Evolutionary conservation across 2,113 vertebrate genomes (phyloP), one percentile per base, ranked within the genome.

Genomic region (Aramus guarauna): DNA sequence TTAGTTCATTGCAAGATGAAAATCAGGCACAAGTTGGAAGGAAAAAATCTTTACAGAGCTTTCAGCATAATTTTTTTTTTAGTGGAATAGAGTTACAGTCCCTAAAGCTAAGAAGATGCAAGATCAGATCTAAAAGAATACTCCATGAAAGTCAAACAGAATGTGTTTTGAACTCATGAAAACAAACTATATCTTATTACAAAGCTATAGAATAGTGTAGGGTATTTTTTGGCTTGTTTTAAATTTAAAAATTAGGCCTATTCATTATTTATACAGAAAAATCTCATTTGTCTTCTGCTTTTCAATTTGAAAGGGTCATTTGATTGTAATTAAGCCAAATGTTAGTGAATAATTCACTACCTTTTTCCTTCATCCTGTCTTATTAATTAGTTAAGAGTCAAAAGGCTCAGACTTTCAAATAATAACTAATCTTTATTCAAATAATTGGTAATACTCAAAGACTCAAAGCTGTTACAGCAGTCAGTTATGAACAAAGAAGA

Each of bases 331-430:
- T 86, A 90, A 96, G 74, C 71, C 67, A 94, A 92, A 86, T 60
- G 32, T 77, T 85, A 69, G 69, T 85, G 80, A 96, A 90, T 94
- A 84, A 97, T 93, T 97, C 75, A 96, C 47, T 73, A 29, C n/a
- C 36, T 82, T 93, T 95, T 85, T 37, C 14, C 78, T 73, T 85
- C 7, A 2, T 41, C 34, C 50, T 59, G 63, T 85, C 68, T 22
- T 74, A n/a, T 69, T 85, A 76, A 94, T 96, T 77, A 78, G 21
- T 47, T 74, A 62, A 62, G 22, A 90, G 52, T 15, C 80, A 64
- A 95, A 81, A 90, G 39, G 36, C 67, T 90, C 27, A 63, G 90
- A 76, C 36, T 91, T 92, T 82, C 59, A 92, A 91, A 88, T 69
- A 91, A 73, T 66, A 88, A 58, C 50, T 86, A 95, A 82, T 60